A percentile compares a stretch with the other conserved stretches of the same genome.
Evolutionary conservation across 2,888 invertebrate species (phyloP).

Genomic region (Sturmia bella): DNA sequence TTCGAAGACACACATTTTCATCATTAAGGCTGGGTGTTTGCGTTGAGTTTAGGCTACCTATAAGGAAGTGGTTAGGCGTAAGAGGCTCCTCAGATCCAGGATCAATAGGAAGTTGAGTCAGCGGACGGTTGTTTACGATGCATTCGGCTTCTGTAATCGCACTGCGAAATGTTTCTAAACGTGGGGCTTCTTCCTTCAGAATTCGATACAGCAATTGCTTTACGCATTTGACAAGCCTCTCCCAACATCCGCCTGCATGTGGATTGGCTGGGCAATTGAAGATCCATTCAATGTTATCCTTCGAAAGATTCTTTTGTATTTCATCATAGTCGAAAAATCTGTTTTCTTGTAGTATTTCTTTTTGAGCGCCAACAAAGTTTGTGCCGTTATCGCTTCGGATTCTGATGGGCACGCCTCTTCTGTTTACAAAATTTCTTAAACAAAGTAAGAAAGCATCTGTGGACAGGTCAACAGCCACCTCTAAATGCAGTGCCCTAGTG

Average conservation of each 20-base stretch:
- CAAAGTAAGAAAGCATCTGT: slow-evolving; percentile 66
- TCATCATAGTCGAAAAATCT: slow-evolving; percentile 51
- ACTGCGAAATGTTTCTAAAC: slow-evolving; percentile 63
- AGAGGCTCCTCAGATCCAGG: slow-evolving; percentile 55
- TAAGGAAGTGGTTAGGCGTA: slow-evolving; percentile 66
- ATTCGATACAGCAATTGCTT: slow-evolving; percentile 48
- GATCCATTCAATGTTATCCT: slow-evolving; percentile 52
- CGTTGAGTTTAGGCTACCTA: slow-evolving; percentile 53
- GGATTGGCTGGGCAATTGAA: slow-evolving; percentile 64
- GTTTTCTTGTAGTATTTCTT: slow-evolving; percentile 42
- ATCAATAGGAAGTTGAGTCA: slow-evolving; percentile 59
- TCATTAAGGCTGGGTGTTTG: slow-evolving; percentile 50
- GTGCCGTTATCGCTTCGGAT: slow-evolving; percentile 62
- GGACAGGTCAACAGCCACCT: slow-evolving; percentile 59
- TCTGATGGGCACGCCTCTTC: slow-evolving; percentile 55
- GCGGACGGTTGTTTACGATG: slow-evolving; percentile 61
- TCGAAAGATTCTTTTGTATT: slow-evolving; percentile 25
- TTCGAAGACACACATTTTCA: slow-evolving; percentile 35
- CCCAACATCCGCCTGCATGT: slow-evolving; percentile 72
- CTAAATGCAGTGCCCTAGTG: slow-evolving; percentile 62
- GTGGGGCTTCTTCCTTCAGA: slow-evolving; percentile 46
- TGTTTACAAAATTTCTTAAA: slow-evolving; percentile 66
- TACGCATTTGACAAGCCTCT: slow-evolving; percentile 52
- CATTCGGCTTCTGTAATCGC: slow-evolving; percentile 63
- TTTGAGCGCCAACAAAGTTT: slow-evolving; percentile 51